A percentile compares a stretch with the other conserved stretches of the same genome.
Conservation (phyloP, 2,797 vertebrate genomes). For the Liparis tanakae region DNA sequence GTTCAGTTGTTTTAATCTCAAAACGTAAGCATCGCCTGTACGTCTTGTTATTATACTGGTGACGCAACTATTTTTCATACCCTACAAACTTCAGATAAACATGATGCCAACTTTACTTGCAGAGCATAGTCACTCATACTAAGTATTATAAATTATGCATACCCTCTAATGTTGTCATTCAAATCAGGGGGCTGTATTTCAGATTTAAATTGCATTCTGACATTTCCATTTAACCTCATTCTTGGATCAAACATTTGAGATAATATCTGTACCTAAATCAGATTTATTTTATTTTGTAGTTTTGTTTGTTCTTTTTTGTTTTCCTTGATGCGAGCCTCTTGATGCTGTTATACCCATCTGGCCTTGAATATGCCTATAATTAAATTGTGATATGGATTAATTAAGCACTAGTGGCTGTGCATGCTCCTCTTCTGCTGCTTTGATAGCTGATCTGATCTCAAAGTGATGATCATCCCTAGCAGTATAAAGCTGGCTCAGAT, state of each 20-base stretch:
- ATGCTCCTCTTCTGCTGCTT: slow-evolving; percentile 23
- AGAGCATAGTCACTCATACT: neutral
- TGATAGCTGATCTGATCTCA: slow-evolving; percentile 17
- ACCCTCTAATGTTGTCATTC: neutral
- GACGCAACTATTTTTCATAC: slow-evolving; percentile 3
- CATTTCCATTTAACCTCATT: neutral
- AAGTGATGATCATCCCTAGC: slow-evolving; percentile 15
- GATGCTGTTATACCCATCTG: slow-evolving; percentile 11
- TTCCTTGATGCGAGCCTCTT: slow-evolving; percentile 16
- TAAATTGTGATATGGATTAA: slow-evolving; percentile 29
- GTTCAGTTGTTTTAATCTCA: slow-evolving; percentile 6
- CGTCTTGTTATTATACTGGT: neutral
- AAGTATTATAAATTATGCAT: neutral
- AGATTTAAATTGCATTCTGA: neutral
- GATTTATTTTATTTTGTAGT: slow-evolving; percentile 7
- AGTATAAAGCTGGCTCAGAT: slow-evolving; percentile 21
- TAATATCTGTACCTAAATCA: neutral
- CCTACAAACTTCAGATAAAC: slow-evolving; percentile 15
- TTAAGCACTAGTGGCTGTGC: slow-evolving; percentile 30
- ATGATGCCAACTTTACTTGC: neutral
- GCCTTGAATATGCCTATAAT: slow-evolving; percentile 21
- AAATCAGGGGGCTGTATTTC: slow-evolving; percentile 1
- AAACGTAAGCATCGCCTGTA: slow-evolving; percentile 10
- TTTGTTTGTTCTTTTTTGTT: slow-evolving; percentile 14
- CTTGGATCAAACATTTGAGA: slow-evolving; percentile 2